Conservation (phyloP, 2,113 vertebrate species). For the Pseudorectes ferrugineus region DNA sequence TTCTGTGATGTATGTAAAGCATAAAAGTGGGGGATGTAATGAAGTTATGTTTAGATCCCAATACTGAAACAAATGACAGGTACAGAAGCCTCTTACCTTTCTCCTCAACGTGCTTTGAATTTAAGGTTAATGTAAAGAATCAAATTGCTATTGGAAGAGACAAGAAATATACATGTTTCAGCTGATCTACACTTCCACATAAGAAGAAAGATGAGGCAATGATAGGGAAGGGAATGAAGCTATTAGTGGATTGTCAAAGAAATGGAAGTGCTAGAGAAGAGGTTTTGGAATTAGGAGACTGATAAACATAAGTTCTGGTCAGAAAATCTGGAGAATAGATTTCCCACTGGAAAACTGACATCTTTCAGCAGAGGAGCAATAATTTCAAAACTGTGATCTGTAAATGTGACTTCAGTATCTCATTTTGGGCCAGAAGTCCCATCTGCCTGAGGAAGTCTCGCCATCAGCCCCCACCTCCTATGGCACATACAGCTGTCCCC, state of each 20-base stretch:
- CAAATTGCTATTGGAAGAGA: neutral
- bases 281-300: conserved; percentile 24
- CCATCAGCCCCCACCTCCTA: neutral
- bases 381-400: neutral
- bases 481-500: neutral
- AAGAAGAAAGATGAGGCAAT: conserved; percentile 33
- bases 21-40: neutral
- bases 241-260: conserved; percentile 8
- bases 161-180: neutral
- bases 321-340: neutral
- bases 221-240: conserved; percentile 41
- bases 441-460: neutral
- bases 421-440: neutral
- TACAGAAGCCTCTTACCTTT: neutral
- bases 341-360: neutral
- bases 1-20: neutral
- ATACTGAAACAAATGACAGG: neutral
- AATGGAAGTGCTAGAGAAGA: conserved; percentile 33
- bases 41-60: neutral
- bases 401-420: neutral
- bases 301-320: conserved; percentile 36
- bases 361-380: neutral
- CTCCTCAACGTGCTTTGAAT: neutral
- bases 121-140: conserved; percentile 15
- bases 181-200: neutral